Evolutionary conservation across 2,797 vertebrate species (phyloP).

Genomic region (Ibycter americanus): DNA sequence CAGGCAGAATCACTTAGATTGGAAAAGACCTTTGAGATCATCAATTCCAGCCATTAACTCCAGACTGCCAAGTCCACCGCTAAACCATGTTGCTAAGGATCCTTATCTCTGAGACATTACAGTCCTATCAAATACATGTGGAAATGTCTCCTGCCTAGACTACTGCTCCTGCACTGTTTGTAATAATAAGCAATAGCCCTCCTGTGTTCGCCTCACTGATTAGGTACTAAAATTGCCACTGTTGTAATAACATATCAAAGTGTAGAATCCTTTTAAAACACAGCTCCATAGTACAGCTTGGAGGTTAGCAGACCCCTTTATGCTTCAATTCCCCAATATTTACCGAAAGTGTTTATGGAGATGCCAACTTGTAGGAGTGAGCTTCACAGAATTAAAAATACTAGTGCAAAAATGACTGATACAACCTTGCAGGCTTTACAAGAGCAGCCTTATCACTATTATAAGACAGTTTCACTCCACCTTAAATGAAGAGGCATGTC

Average conservation of each 20-base stretch:
- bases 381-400: neutral
- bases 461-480: neutral
- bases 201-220: neutral
- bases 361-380: neutral
- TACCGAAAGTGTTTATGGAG: neutral
- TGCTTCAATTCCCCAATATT: neutral
- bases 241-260: neutral
- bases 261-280: neutral
- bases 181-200: neutral
- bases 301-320: neutral
- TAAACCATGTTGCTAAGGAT: neutral
- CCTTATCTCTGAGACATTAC: neutral
- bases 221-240: neutral
- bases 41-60: too few species aligned
- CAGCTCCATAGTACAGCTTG: neutral
- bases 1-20: neutral
- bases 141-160: neutral
- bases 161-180: neutral
- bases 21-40: too few species aligned
- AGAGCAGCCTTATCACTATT: neutral
- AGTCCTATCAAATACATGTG: neutral
- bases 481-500: slow-evolving; percentile 12
- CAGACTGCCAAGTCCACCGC: too few species aligned
- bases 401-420: neutral
- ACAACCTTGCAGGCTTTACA: neutral